Conservation (phyloP, 2,888 invertebrate species). For the Apamea sordens region DNA sequence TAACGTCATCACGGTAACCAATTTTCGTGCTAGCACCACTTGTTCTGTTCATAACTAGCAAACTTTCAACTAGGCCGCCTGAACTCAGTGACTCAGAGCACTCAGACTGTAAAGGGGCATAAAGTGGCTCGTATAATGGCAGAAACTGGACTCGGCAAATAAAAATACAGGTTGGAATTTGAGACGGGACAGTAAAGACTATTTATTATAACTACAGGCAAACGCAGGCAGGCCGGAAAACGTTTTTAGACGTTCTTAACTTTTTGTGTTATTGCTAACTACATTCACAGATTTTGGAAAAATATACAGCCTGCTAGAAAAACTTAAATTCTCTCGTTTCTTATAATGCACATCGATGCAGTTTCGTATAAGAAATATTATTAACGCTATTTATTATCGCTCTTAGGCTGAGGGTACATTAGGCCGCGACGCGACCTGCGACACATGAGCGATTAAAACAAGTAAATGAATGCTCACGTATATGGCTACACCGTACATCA, state of each 20-base stretch:
- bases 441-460: too few species aligned
- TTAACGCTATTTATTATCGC: too few species aligned
- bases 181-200: background rate
- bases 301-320: background rate
- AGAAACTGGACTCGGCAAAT: background rate
- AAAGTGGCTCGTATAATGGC: background rate
- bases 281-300: background rate
- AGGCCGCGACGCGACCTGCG: too few species aligned
- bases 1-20: background rate
- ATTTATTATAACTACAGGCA: background rate
- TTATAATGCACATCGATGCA: background rate
- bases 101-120: conserved; percentile 3
- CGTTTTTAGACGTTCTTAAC: background rate
- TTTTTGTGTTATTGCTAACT: background rate
- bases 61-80: background rate
- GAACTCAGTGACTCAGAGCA: background rate
- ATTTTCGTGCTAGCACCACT: conserved; percentile 7
- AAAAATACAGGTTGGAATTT: background rate
- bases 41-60: conserved; percentile 11
- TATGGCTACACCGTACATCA: too few species aligned
- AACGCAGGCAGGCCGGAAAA: background rate
- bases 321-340: background rate
- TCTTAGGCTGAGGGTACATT: too few species aligned
- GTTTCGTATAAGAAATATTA: background rate
- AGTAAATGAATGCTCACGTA: too few species aligned